Percentiles rank a stretch among this genome's conserved stretches.
Evolutionary conservation across 2,888 invertebrate genomes (phyloP).

Genomic region (Digitonthophagus gazella): DNA sequence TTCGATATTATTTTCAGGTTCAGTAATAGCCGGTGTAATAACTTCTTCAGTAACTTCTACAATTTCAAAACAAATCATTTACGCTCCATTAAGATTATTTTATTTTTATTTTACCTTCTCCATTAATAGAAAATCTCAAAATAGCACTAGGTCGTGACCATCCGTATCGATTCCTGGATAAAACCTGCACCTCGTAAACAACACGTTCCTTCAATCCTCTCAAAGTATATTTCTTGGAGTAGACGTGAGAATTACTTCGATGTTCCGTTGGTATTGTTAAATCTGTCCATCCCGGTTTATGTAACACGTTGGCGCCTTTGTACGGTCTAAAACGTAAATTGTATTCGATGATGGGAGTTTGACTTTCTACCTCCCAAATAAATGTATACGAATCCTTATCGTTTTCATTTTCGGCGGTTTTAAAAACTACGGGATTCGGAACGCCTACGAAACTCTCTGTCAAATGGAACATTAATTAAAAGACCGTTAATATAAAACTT

Average conservation of each 20-base stretch:
- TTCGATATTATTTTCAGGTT: constrained; percentile 32
- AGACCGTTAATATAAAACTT: constrained; percentile 23
- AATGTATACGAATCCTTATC: constrained; percentile 62
- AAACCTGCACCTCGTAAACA: constrained; percentile 74
- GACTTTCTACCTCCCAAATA: constrained; percentile 83
- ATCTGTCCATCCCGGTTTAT: constrained; percentile 63
- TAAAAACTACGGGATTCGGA: constrained; percentile 68
- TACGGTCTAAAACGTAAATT: constrained; percentile 61
- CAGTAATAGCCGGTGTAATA: constrained; percentile 44
- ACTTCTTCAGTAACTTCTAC: constrained; percentile 44
- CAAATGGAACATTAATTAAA: background rate
- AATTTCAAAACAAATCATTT: constrained; percentile 7
- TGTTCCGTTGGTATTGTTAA: constrained; percentile 68
- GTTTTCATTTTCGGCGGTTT: constrained; percentile 55
- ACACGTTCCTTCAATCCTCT: constrained; percentile 71
- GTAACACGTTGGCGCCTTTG: constrained; percentile 51
- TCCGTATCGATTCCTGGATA: constrained; percentile 82
- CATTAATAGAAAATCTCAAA: constrained; percentile 73
- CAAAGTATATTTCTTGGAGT: constrained; percentile 73
- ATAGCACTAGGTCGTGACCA: constrained; percentile 78
- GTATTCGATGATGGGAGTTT: constrained; percentile 74
- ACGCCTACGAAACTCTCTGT: constrained; percentile 53
- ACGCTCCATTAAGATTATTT: background rate
- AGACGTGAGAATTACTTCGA: constrained; percentile 66
- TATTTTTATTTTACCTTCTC: constrained; percentile 58